These are phyloP conservation scores for Morpho deidamia DNA, from an alignment of 2,888 invertebrate species.

Conservation along the genomic window DNA sequence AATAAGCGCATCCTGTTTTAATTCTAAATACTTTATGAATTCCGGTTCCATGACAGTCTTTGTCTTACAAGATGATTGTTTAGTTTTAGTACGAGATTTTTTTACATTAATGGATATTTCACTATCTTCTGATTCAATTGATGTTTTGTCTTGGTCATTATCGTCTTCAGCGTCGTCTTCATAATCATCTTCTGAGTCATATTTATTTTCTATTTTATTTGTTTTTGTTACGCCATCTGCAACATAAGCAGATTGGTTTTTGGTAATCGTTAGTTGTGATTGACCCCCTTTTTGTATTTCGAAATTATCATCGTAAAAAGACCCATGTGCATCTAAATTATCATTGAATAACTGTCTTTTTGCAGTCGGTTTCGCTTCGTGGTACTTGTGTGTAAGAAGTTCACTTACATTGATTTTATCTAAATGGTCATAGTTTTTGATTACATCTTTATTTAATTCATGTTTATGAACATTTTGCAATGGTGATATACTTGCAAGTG, in stretches of 20 bases:
- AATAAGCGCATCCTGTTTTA: conserved; percentile 64
- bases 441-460: not conserved
- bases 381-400: not conserved
- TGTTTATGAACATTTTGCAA: not conserved
- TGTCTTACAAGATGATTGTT: conserved; percentile 27
- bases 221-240: conserved; percentile 6
- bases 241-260: conserved; percentile 4
- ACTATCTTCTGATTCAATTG: conserved; percentile 35
- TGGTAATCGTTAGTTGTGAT: not conserved
- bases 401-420: not conserved
- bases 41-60: conserved; percentile 49
- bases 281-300: not conserved
- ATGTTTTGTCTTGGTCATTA: conserved; percentile 30
- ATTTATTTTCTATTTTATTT: conserved; percentile 9
- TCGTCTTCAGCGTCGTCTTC: conserved; percentile 2
- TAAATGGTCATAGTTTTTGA: not conserved
- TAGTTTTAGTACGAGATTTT: conserved; percentile 30
- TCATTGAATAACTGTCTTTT: not conserved
- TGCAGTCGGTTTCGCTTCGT: not conserved
- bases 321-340: not conserved
- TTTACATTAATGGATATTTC: conserved; percentile 37
- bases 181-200: too few species aligned
- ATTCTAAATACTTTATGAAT: conserved; percentile 69
- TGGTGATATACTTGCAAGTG: not conserved
- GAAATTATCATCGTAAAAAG: conserved; percentile 5